A percentile compares a stretch with the other conserved stretches of the same genome.
These are phyloP conservation scores for Tinamus major DNA, from an alignment of 2,797 vertebrate species.

Conservation along the genomic window DNA sequence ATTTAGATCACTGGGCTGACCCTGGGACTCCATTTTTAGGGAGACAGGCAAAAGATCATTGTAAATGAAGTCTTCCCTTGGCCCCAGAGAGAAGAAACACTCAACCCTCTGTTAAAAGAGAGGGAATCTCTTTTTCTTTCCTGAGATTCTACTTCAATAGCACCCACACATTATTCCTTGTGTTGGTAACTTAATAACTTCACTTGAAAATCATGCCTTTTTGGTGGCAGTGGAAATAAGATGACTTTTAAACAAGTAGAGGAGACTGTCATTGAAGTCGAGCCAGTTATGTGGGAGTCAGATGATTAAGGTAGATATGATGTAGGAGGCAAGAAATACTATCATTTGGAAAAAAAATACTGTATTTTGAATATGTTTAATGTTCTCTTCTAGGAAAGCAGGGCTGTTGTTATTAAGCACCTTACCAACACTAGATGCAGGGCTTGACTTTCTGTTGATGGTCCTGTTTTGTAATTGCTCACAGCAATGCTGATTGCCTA, in stretches of 20 bases:
- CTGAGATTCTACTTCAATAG: conserved; percentile 30
- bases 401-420: conserved; percentile 58
- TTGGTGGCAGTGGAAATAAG: conserved; percentile 69
- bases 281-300: conserved; percentile 69
- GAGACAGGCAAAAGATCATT: background rate
- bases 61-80: background rate
- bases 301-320: conserved; percentile 71
- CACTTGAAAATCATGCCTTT: conserved; percentile 67
- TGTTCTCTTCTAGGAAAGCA: conserved; percentile 50
- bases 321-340: conserved; percentile 74
- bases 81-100: background rate
- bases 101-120: background rate
- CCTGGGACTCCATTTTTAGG: background rate
- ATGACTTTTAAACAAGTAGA: conserved; percentile 70
- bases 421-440: conserved; percentile 57
- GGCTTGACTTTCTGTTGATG: conserved; percentile 32
- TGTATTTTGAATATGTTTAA: conserved; percentile 67
- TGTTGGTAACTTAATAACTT: conserved; percentile 72
- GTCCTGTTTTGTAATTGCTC: conserved; percentile 40
- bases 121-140: conserved; percentile 43
- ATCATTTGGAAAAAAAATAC: conserved; percentile 65
- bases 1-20: background rate
- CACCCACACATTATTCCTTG: conserved; percentile 57
- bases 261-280: conserved; percentile 71
- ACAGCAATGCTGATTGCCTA: conserved; percentile 32